Evolutionary conservation across 2,113 vertebrate species (phyloP).

Genomic region (Carollia perspicillata): DNA sequence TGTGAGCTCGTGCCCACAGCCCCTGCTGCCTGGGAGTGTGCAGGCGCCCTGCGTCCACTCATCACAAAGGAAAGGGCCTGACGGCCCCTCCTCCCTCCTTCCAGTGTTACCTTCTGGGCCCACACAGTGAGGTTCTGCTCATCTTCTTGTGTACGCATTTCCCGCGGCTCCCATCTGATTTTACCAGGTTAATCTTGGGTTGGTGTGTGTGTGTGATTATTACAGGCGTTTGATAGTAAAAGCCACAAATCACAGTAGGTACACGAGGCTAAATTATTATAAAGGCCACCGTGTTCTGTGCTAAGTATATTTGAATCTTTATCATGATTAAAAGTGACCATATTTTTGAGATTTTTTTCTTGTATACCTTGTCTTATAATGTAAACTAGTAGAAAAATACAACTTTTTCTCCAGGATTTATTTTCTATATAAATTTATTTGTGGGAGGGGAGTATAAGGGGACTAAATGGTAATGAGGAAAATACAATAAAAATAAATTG

Average conservation of each 20-base stretch:
- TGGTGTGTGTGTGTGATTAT: neutral
- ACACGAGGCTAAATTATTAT: neutral
- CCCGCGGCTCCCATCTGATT: neutral
- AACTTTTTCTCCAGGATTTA: neutral
- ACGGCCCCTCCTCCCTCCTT: rapidly evolving
- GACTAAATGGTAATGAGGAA: no score
- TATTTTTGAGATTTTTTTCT: neutral
- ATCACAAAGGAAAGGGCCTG: rapidly evolving
- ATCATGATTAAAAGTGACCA: neutral
- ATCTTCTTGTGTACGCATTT: neutral
- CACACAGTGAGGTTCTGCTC: rapidly evolving
- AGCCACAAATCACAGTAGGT: neutral
- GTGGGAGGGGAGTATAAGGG: no score
- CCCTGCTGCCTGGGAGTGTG: neutral
- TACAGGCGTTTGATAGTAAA: neutral
- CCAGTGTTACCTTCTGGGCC: rapidly evolving
- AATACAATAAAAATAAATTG: no score
- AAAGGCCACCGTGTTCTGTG: neutral
- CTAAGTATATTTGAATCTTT: neutral
- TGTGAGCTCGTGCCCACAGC: no score
- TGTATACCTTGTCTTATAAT: neutral
- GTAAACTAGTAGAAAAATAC: neutral
- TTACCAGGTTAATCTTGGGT: neutral
- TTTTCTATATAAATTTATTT: neutral
- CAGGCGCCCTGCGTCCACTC: rapidly evolving